Conservation (phyloP, 2,888 invertebrate species). For the Poecilobothrus nobilitatus region DNA sequence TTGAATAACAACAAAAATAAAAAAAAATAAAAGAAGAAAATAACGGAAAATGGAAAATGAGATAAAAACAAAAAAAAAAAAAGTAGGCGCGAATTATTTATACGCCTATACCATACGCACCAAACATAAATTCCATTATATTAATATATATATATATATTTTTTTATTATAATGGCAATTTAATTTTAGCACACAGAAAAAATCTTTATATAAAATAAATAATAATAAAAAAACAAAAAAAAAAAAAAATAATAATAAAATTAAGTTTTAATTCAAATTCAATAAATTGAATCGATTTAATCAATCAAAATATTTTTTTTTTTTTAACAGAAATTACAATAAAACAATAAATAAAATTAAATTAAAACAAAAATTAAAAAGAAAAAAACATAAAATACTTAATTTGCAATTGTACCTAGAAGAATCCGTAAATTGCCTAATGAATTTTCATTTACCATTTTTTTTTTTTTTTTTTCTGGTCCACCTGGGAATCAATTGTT, state of each 20-base stretch:
- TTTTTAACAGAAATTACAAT: not conserved
- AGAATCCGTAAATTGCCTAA: not conserved
- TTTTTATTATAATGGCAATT: not conserved
- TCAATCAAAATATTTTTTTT: not conserved
- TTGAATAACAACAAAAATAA: not conserved
- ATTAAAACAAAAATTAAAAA: not conserved
- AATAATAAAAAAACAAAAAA: too few relatives aligned
- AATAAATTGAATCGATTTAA: conserved; percentile 3
- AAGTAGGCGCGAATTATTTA: not conserved
- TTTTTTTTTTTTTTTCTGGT: too few relatives aligned
- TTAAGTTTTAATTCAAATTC: not conserved
- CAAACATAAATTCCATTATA: not conserved
- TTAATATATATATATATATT: not conserved
- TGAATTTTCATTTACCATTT: not conserved
- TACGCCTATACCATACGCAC: not conserved
- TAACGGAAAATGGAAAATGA: not conserved
- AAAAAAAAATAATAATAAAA: not conserved
- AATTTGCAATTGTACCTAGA: not conserved
- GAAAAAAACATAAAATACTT: not conserved
- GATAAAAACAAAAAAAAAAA: not conserved
- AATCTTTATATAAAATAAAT: too few relatives aligned
- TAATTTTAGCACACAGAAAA: not conserved
- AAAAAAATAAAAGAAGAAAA: not conserved
- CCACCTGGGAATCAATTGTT: too few relatives aligned
- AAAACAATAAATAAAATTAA: not conserved